These are phyloP conservation scores for Octodon degus DNA, from an alignment of 2,113 vertebrate genomes.

Conservation along the genomic window DNA sequence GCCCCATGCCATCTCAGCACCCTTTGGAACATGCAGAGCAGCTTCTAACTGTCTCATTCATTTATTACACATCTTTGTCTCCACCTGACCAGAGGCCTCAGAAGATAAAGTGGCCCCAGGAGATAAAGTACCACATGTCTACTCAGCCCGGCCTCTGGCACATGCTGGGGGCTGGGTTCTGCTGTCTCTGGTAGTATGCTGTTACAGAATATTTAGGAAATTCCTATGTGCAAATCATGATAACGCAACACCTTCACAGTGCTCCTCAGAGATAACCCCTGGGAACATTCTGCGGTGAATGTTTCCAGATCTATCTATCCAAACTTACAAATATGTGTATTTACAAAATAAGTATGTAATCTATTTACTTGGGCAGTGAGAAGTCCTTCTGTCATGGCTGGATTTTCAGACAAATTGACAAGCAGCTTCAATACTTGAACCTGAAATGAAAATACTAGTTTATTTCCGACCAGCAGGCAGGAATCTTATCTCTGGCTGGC, in stretches of 20 bases:
- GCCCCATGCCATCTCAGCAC: not conserved
- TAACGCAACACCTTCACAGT: not conserved
- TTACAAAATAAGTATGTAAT: slow-evolving; percentile 43
- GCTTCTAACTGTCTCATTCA: not conserved
- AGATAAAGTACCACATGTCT: not conserved
- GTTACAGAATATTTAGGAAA: slow-evolving; percentile 3
- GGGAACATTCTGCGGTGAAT: not conserved
- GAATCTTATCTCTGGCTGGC: not conserved
- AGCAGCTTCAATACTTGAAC: slow-evolving; percentile 94
- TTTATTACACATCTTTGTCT: not conserved
- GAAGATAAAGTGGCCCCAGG: no score
- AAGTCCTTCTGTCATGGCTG: slow-evolving; percentile 91
- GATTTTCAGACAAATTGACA: slow-evolving; percentile 95
- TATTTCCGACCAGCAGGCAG: slow-evolving; percentile 18
- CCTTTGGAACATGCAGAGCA: not conserved
- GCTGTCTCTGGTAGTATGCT: not conserved
- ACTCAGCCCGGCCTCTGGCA: not conserved
- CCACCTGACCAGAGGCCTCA: not conserved
- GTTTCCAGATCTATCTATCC: not conserved
- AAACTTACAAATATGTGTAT: not conserved
- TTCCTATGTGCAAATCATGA: not conserved
- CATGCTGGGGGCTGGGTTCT: not conserved
- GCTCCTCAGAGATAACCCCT: not conserved
- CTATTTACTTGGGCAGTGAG: slow-evolving; percentile 91
- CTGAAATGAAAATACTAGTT: slow-evolving; percentile 84